These are phyloP conservation scores for Steinernema khuongi DNA, from an alignment of 1,140 invertebrate genomes.

Conservation along the genomic window DNA sequence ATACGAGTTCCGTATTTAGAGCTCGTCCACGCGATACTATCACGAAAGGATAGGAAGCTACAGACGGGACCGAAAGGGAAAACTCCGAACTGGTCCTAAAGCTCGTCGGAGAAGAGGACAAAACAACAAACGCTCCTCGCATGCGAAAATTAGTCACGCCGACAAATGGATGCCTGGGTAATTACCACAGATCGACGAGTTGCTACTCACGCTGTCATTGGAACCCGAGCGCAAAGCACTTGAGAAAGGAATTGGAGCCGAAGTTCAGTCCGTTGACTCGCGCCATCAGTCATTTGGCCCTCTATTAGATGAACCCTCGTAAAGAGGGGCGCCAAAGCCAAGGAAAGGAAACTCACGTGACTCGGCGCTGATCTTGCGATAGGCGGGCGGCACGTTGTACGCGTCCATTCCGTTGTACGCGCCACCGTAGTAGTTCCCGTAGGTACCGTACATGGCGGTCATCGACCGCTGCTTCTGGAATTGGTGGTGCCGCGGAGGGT, in stretches of 20 bases:
- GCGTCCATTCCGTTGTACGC: neutral
- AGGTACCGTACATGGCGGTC: neutral
- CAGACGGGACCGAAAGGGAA: neutral
- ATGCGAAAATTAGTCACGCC: slow-evolving; percentile 4
- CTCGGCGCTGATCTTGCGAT: neutral
- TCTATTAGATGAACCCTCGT: neutral
- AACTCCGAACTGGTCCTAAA: neutral
- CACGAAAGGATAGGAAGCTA: neutral
- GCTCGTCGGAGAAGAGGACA: neutral
- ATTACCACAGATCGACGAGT: neutral
- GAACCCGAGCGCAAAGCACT: too few species aligned
- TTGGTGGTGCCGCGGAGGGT: neutral
- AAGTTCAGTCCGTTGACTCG: too few species aligned
- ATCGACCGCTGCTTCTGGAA: neutral
- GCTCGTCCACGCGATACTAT: too few species aligned
- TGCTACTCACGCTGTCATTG: too few species aligned
- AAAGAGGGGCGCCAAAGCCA: neutral
- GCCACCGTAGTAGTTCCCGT: neutral
- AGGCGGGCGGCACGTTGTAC: neutral
- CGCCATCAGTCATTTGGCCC: too few species aligned
- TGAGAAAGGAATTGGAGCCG: too few species aligned
- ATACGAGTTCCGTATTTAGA: too few species aligned
- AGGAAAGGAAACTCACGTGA: neutral
- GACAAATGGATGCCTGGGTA: neutral
- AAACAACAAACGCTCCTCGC: slow-evolving; percentile 1